Evolutionary conservation across 2,113 vertebrate genomes (phyloP).

Genomic region (Pseudorectes ferrugineus): DNA sequence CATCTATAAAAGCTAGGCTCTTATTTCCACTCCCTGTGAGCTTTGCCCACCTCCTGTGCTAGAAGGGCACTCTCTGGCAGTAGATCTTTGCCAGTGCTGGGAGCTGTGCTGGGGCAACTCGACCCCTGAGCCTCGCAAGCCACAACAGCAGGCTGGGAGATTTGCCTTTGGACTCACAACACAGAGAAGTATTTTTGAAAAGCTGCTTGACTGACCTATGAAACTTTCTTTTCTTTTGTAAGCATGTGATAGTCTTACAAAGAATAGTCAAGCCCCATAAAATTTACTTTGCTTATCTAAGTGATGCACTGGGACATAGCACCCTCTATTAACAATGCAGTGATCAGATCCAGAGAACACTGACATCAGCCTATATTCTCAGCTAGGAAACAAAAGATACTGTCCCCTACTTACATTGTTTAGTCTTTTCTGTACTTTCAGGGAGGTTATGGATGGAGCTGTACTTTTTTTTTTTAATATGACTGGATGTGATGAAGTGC

Average conservation of each 20-base stretch:
- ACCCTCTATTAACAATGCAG: accelerated
- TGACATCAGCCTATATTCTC: not conserved
- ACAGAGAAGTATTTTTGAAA: not conserved
- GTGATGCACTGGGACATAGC: not conserved
- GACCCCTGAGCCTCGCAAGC: accelerated
- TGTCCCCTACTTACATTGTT: not conserved
- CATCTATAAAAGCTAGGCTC: not conserved
- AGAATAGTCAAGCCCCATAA: not conserved
- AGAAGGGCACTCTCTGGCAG: not conserved
- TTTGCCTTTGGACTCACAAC: not conserved
- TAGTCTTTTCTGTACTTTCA: not conserved
- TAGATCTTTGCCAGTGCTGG: not conserved
- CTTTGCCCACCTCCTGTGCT: not conserved
- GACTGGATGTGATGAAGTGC: not conserved
- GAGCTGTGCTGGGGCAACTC: not conserved
- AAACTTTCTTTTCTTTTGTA: not conserved
- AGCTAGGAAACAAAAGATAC: not conserved
- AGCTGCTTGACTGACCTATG: not conserved
- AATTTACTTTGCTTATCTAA: not conserved
- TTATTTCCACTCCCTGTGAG: not conserved
- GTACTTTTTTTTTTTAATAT: not conserved
- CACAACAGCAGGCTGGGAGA: not conserved
- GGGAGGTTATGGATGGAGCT: not conserved
- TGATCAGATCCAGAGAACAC: not conserved
- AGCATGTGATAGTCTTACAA: not conserved